Evolutionary conservation across 35 echinoderm and acorn worm species (phyloP).

Genomic region (Ophiothrix spiculata): DNA sequence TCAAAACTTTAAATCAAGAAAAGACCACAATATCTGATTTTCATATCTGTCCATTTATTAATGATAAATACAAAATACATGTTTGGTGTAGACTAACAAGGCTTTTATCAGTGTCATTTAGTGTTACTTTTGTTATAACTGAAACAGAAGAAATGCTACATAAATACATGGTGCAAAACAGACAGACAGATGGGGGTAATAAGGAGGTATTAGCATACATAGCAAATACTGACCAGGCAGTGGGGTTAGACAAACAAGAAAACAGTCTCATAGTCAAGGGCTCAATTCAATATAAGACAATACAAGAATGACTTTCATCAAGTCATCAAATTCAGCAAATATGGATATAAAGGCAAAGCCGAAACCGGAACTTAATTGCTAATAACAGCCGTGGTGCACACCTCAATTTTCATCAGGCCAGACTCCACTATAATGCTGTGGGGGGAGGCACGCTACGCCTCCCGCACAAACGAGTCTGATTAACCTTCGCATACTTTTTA

Average conservation of each 20-base stretch:
- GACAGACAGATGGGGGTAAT: not conserved
- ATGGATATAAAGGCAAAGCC: not conserved
- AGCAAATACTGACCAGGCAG: conserved; percentile 2
- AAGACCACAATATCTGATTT: no score
- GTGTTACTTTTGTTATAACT: not conserved
- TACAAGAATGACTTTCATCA: not conserved
- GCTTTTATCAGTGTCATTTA: not conserved
- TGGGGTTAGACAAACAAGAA: not conserved
- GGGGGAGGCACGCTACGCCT: not conserved
- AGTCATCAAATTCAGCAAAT: not conserved
- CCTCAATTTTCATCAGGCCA: not conserved
- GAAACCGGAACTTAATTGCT: not conserved
- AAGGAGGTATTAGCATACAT: not conserved
- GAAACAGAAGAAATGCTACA: conserved; percentile 6
- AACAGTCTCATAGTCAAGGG: not conserved
- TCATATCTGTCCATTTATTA: conserved; percentile 9
- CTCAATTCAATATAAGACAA: not conserved
- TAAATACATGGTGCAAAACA: not conserved
- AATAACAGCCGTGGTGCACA: not conserved
- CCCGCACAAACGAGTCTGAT: no score
- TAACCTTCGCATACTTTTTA: no score
- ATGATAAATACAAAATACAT: conserved; percentile 6
- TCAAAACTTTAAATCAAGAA: no score
- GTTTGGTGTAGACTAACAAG: conserved; percentile 10
- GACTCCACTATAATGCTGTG: not conserved